A percentile compares a stretch with the other conserved stretches of the same genome.
Evolutionary conservation across 2,113 vertebrate genomes (phyloP).

Genomic region (Scopus umbretta): DNA sequence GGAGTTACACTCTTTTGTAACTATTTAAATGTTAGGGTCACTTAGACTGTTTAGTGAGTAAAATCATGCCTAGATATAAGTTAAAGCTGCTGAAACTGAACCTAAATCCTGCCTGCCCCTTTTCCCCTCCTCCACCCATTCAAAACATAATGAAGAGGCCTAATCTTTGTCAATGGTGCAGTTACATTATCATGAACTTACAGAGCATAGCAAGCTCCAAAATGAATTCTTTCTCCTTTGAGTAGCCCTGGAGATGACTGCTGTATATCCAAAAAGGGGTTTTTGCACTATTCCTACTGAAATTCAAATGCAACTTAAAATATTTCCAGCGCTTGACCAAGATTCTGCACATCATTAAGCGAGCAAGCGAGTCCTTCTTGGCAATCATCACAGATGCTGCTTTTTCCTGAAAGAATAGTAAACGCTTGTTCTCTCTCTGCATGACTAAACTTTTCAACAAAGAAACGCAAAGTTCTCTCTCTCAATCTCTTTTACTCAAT

Average conservation of each 20-base stretch:
- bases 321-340: background rate
- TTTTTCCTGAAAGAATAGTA: constrained; percentile 24
- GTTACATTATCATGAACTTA: background rate
- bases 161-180: background rate
- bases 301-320: background rate
- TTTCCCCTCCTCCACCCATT: background rate
- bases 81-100: background rate
- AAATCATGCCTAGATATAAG: background rate
- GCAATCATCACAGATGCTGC: constrained; percentile 1
- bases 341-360: background rate
- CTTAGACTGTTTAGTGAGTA: background rate
- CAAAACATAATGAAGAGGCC: background rate
- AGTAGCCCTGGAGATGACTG: background rate
- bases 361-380: background rate
- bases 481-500: background rate
- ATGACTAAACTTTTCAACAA: constrained; percentile 11
- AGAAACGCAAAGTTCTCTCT: background rate
- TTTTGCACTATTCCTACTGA: background rate
- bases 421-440: constrained; percentile 29
- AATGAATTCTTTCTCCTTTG: background rate
- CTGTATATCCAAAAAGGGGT: background rate
- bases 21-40: background rate
- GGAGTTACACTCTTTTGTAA: background rate
- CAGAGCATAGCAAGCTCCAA: background rate
- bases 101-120: background rate